Percentiles rank a stretch among this genome's conserved stretches.
phyloP scores from a whole-genome alignment of 2,888 invertebrate genomes.

The Lasioglossum leucozonium region DNA sequence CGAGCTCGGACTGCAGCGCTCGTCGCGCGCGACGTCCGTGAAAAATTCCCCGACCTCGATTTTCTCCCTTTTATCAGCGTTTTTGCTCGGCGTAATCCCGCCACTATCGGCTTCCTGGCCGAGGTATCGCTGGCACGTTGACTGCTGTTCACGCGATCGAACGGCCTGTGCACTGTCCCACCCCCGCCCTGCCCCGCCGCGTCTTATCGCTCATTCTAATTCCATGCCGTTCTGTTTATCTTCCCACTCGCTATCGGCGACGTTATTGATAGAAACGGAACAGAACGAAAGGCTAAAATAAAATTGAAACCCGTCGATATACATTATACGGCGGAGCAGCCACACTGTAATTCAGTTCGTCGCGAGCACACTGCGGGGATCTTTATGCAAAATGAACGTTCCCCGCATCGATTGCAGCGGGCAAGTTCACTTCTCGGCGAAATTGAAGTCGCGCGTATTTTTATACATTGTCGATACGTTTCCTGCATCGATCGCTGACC shows the following conservation, averaged over 20 bases:
- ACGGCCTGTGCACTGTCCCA: neutral
- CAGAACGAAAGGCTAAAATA: neutral
- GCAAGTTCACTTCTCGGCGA: neutral
- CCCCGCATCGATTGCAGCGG: neutral
- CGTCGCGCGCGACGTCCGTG: neutral
- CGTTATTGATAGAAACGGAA: neutral
- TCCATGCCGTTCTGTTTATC: constrained; percentile 26
- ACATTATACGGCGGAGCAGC: neutral
- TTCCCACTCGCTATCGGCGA: neutral
- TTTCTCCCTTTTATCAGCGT: neutral
- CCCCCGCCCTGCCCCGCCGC: too few relatives aligned
- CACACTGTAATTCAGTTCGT: neutral
- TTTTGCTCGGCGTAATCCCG: constrained; percentile 32
- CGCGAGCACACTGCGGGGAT: neutral
- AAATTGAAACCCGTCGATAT: neutral
- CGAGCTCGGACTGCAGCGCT: neutral
- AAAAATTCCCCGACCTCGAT: neutral
- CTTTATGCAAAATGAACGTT: neutral
- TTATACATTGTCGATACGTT: neutral
- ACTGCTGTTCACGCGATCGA: constrained; percentile 50
- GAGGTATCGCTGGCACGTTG: constrained; percentile 44
- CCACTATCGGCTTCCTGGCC: constrained; percentile 47
- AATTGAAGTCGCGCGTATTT: neutral
- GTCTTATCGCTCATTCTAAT: constrained; percentile 48
- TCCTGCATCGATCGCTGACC: neutral